These are phyloP conservation scores for Illadopsis cleaveri DNA, from an alignment of 2,113 vertebrate genomes.

Conservation along the genomic window DNA sequence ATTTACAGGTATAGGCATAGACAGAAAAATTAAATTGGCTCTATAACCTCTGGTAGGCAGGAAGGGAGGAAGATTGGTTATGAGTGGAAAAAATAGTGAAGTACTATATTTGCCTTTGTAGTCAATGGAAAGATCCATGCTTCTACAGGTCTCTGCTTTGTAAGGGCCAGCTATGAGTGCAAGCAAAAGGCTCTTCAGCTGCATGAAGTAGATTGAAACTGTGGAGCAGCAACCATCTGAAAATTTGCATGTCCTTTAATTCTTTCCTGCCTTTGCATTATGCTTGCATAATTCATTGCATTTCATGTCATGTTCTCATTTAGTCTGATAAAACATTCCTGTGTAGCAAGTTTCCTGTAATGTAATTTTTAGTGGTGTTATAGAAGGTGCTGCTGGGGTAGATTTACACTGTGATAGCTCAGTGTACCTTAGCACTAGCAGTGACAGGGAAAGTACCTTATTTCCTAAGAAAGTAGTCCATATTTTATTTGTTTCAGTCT, in stretches of 20 bases:
- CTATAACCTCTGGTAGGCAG: neutral
- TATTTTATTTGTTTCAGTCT: neutral
- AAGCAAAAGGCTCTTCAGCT: neutral
- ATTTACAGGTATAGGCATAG: neutral
- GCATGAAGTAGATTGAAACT: neutral
- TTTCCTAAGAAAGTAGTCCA: neutral
- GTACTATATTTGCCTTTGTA: neutral
- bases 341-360: neutral
- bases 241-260: neutral
- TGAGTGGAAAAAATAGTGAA: accelerated
- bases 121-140: neutral
- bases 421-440: neutral
- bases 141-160: neutral
- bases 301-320: neutral
- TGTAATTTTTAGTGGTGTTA: neutral
- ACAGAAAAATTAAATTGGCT: neutral
- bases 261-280: neutral
- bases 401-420: neutral
- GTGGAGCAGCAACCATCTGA: neutral
- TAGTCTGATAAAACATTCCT: neutral
- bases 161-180: neutral
- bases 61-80: neutral
- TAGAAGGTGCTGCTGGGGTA: neutral
- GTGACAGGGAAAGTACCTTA: neutral
- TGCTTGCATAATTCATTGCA: neutral